Evolutionary conservation across 2,113 vertebrate genomes (phyloP).

Genomic region (Chaenogobius annularis): DNA sequence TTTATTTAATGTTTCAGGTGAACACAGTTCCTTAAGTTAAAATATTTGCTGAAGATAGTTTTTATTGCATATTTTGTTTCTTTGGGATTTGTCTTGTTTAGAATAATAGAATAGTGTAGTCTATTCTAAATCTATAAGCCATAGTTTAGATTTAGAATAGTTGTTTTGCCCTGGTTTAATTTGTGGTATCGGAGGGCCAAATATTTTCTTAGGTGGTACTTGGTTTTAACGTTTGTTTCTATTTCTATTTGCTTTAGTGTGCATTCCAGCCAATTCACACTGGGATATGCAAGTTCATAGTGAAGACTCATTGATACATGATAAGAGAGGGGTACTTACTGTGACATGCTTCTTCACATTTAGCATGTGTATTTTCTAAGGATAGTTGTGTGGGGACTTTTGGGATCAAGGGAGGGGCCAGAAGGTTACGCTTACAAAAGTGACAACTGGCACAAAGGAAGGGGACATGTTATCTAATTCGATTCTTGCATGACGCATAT

Average conservation of each 20-base stretch:
- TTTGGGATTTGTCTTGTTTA: too few relatives aligned
- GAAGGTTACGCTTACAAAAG: conserved; percentile 22
- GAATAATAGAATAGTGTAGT: too few relatives aligned
- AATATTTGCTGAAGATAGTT: too few relatives aligned
- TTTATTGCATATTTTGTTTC: too few relatives aligned
- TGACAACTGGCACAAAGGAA: conserved; percentile 56
- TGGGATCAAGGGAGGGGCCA: conserved; percentile 29
- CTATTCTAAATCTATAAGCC: too few relatives aligned
- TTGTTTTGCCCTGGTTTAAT: too few relatives aligned
- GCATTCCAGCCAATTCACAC: neutral
- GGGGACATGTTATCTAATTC: conserved; percentile 72
- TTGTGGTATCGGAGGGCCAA: too few relatives aligned
- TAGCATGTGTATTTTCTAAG: conserved; percentile 55
- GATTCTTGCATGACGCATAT: conserved; percentile 65
- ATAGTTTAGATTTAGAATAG: too few relatives aligned
- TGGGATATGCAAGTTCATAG: neutral
- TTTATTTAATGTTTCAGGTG: neutral
- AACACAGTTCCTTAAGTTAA: too few relatives aligned
- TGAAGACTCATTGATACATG: conserved; percentile 43
- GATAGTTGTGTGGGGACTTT: conserved; percentile 27
- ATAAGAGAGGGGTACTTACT: conserved; percentile 76
- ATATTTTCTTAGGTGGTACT: too few relatives aligned
- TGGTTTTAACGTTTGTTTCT: too few relatives aligned
- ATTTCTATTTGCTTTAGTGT: neutral
- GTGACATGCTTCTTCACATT: conserved; percentile 70